Evolutionary conservation across 1,140 invertebrate species (phyloP).

Genomic region (Drosophila pruinosa): DNA sequence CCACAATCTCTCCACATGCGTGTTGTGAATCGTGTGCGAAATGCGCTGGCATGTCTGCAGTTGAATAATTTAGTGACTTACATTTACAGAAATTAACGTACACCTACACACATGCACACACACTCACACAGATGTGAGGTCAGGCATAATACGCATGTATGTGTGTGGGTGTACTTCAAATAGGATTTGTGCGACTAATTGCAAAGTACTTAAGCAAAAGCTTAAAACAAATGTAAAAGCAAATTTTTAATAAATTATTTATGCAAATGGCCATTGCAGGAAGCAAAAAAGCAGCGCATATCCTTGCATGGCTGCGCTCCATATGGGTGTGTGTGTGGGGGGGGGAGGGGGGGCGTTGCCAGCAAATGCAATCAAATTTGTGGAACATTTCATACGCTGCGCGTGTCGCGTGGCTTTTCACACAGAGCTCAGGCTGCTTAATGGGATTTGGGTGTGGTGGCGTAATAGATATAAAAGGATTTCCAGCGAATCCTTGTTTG

Average conservation of each 20-base stretch:
- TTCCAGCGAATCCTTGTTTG: conserved; percentile 36
- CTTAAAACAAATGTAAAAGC: conserved; percentile 78
- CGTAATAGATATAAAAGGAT: conserved; percentile 67
- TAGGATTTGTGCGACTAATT: conserved; percentile 80
- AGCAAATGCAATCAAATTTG: conserved; percentile 40
- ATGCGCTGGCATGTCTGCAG: conserved; percentile 68
- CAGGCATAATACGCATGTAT: conserved; percentile 38
- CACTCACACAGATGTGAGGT: background rate
- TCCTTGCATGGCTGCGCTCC: too few relatives aligned
- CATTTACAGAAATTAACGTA: conserved; percentile 78
- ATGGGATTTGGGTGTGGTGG: background rate
- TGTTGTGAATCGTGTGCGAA: conserved; percentile 36
- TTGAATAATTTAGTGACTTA: conserved; percentile 76
- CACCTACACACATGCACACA: conserved; percentile 26
- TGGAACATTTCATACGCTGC: conserved; percentile 4
- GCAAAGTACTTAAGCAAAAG: conserved; percentile 81
- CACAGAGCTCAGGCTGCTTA: conserved; percentile 34
- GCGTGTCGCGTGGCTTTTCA: conserved; percentile 48
- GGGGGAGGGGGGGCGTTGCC: background rate
- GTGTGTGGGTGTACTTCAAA: conserved; percentile 52
- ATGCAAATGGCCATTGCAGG: conserved; percentile 47
- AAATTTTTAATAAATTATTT: conserved; percentile 78
- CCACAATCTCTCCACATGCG: background rate
- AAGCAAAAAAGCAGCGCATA: background rate
- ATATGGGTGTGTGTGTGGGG: background rate